Evolutionary conservation across 1,140 invertebrate genomes (phyloP).

Genomic region (Zelostemma sp.): DNA sequence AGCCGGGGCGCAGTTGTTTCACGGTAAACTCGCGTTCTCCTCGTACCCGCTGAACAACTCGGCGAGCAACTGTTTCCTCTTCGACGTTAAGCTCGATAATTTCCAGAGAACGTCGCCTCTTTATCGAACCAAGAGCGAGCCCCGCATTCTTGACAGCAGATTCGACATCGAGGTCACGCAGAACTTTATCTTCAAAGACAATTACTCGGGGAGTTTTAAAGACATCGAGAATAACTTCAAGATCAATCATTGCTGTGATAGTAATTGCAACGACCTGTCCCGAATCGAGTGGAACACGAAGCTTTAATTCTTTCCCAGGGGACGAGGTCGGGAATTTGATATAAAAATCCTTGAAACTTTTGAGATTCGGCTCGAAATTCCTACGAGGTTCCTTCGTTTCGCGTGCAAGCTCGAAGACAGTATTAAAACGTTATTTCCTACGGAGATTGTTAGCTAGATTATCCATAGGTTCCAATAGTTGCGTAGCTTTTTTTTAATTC

Average conservation of each 20-base stretch:
- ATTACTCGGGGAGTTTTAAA: conserved; percentile 50
- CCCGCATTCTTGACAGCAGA: conserved; percentile 55
- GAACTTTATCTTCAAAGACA: conserved; percentile 61
- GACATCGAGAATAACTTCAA: conserved; percentile 51
- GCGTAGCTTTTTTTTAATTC: too few species aligned
- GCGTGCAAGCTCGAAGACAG: too few species aligned
- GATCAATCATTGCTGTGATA: conserved; percentile 42
- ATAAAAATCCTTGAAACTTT: too few species aligned
- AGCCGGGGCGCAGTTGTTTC: conserved; percentile 38
- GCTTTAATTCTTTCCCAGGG: conserved; percentile 19
- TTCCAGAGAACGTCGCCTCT: conserved; percentile 41
- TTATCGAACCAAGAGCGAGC: conserved; percentile 62
- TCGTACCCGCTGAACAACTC: conserved; percentile 46
- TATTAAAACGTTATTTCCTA: too few species aligned
- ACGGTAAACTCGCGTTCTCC: conserved; percentile 33
- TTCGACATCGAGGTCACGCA: conserved; percentile 62
- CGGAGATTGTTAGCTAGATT: too few species aligned
- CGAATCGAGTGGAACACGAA: conserved; percentile 26
- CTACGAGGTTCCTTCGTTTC: too few species aligned
- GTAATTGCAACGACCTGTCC: conserved; percentile 40
- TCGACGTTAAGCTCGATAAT: conserved; percentile 42
- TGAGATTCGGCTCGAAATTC: too few species aligned
- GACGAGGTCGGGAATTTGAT: background rate
- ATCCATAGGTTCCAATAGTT: too few species aligned
- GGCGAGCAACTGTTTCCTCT: conserved; percentile 51